Base-by-base conservation (phyloP, 2,888 invertebrate species). In the Osmoderma eremita region DNA sequence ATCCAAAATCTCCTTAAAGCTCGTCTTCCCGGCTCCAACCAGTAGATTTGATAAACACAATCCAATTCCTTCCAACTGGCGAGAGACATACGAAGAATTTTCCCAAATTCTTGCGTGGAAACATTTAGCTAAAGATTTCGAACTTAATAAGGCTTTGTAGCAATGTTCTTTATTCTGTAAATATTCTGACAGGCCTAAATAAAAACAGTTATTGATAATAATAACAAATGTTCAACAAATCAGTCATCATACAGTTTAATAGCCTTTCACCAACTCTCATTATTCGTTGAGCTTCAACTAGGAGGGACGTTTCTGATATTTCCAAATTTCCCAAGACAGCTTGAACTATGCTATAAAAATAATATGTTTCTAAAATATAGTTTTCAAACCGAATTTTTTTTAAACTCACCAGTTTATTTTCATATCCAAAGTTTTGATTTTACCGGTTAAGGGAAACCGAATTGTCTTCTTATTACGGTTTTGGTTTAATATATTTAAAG, bases 21-120 rank as follows among this genome's bases (percentile, higher is more conserved):
- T 87, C 0, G 85, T 86, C 78, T 91, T 88, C 10, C 90, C 91
- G 65, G 90, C 88, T 51, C 86, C 84, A 0, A 86, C 90, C 4
- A 93, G 80, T 30, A 88, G 80, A 1, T 84, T 83, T 15, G 91
- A 88, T 71, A 89, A 85, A 0, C 87, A 86, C 6, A 86, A 86
- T 0, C 91, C 92, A 69, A 93, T 91, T 50, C 90, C 90, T 65
- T 86, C 87, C 53, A 94, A 80, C 77, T 93, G 93, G 74, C 88
- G 87, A 68, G 88, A 84, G 18, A 93, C 86, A 78, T 85, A 89
- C 1, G 81, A 81, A 0, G 92, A 91, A 78, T 92, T 88, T 76
- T 92, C 91, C 93, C 94, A 94, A 48, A 93, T 80, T 73, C 86
- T 86, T 0, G 89, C 86, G 24, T 82, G 76, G 69, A 92, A 84